These are phyloP conservation scores for Neuroterus valhalla DNA, from an alignment of 1,140 invertebrate species.

Conservation along the genomic window DNA sequence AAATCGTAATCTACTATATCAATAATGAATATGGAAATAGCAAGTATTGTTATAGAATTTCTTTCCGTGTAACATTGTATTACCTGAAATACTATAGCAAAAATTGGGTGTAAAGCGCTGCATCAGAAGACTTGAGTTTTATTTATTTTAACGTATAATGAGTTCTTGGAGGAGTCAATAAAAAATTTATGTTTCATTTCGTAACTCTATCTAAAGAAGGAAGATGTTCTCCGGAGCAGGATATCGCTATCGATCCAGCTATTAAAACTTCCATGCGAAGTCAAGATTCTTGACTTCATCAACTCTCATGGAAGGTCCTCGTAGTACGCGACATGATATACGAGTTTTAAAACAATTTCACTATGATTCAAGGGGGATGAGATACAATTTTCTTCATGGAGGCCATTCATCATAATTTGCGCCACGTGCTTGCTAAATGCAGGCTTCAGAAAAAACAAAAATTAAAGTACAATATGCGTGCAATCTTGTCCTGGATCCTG, in stretches of 20 bases:
- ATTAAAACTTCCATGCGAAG: neutral
- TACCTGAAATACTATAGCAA: too few relatives aligned
- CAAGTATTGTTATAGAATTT: too few relatives aligned
- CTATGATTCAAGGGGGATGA: neutral
- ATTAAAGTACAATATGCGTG: neutral
- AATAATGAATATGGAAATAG: too few relatives aligned
- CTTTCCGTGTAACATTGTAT: too few relatives aligned
- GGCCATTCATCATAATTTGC: conserved; percentile 15
- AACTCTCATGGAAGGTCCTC: neutral
- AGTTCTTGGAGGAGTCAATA: too few relatives aligned
- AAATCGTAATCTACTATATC: too few relatives aligned
- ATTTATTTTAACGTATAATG: too few relatives aligned
- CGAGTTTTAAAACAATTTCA: conserved; percentile 5
- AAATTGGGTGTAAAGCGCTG: too few relatives aligned
- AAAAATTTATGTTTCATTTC: too few relatives aligned
- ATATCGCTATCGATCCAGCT: neutral
- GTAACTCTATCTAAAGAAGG: neutral
- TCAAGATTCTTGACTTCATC: neutral
- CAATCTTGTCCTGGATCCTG: neutral
- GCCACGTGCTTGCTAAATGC: neutral
- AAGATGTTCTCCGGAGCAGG: neutral
- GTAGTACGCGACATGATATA: neutral
- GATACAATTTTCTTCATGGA: conserved; percentile 20
- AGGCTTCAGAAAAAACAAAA: neutral
- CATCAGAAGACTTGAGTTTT: too few relatives aligned